A percentile compares a stretch with the other conserved stretches of the same genome.
Conservation (phyloP, 2,113 vertebrate genomes). For the Symphodus melops region DNA sequence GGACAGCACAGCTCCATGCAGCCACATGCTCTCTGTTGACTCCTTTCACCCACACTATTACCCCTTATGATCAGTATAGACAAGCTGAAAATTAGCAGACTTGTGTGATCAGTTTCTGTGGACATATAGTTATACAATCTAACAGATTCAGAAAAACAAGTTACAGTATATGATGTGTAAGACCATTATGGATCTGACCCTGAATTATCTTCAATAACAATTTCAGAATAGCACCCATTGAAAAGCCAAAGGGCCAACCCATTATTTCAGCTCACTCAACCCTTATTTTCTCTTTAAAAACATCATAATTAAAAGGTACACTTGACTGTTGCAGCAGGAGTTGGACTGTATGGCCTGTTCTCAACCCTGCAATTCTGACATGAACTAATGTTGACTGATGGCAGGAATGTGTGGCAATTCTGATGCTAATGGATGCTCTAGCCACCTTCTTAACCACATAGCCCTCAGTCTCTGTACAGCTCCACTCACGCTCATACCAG, state of each 20-base stretch:
- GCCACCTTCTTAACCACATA: constrained; percentile 80
- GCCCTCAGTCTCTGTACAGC: constrained; percentile 67
- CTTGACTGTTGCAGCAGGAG: constrained; percentile 44
- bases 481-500: constrained; percentile 52
- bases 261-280: not conserved
- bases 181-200: too few species aligned
- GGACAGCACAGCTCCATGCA: constrained; percentile 44
- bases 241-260: not conserved
- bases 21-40: constrained; percentile 39
- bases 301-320: constrained; percentile 35
- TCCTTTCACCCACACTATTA: not conserved
- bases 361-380: constrained; percentile 69
- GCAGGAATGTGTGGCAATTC: constrained; percentile 79
- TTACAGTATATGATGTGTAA: too few species aligned
- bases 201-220: too few species aligned
- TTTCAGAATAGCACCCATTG: too few species aligned
- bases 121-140: too few species aligned
- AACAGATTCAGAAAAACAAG: not conserved
- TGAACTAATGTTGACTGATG: constrained; percentile 84
- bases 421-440: constrained; percentile 82
- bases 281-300: not conserved
- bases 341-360: constrained; percentile 55
- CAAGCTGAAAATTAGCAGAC: not conserved
- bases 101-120: constrained; percentile 1
- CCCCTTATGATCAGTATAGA: not conserved